Evolutionary conservation across 2,888 invertebrate genomes (phyloP), one percentile per base, ranked within the genome.

Genomic region (Mythimna impura): DNA sequence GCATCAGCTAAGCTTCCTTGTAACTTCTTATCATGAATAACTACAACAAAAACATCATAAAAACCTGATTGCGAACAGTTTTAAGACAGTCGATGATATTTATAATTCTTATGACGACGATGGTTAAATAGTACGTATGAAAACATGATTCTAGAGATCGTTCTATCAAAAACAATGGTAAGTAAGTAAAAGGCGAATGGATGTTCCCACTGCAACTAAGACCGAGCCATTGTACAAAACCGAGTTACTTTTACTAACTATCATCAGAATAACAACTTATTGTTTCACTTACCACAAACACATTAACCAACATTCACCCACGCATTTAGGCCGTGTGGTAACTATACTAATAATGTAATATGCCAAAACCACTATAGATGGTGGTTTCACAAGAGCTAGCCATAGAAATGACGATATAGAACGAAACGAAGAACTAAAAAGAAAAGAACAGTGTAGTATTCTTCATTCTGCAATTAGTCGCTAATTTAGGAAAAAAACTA

Each of bases 131-230:
- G 81, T 76, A 81, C 81, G 75, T 80, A 86, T 85, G 72, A 81
- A 84, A 84, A 84, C 76, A 78, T 79, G 80, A 85, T 78, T 86
- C 75, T 80, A 86, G 87, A 87, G 85, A 85, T 76, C 77, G 80
- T 63, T 75, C 78, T 78, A 84, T 89, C 77, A 81, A 87, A 90
- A 91, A 93, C 91, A 93, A 93, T 93, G 90, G 91, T 89, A 91
- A 93, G 93, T 93, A 93, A 92, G 94, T 93, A 93, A 92, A 92
- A 92, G 91, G 92, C 86, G 88, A 89, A 88, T 90, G 87, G 87
- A 89, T 90, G 89, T 93, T 94, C 92, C 89, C 93, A 93, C 90
- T 91, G 87, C 86, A 87, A 85, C 83, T 88, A 89, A 89, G 87
- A 89, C 85, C 86, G 85, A 84, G 78, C 88, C 82, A 92, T 92